Base-by-base conservation (phyloP, 2,113 vertebrate genomes). In the Pipra filicauda region DNA sequence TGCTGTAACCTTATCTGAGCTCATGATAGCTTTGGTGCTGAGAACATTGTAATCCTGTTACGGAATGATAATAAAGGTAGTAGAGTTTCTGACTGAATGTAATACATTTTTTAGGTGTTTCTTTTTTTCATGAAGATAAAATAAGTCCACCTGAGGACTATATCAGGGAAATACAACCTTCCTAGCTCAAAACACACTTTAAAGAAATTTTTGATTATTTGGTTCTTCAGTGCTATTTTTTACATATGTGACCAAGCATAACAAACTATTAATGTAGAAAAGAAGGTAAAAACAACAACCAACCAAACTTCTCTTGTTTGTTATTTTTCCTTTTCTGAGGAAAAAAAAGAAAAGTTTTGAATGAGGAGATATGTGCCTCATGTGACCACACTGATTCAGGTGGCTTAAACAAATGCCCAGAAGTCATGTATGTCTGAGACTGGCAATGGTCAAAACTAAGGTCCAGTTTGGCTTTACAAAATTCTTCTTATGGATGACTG, bases 1-100 rank as follows among this genome's bases (percentile, higher is more conserved):
- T 88, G 19, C 67, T 74, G 46, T 85, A 90, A 95, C 59, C 30
- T 85, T 84, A 89, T 81, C 51, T 80, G 51, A 77, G 85, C 41
- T 82, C 15, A 2, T 89, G 91, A 74, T 48, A 91, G 41, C 64
- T 66, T 9, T 62, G 61, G 35, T 90, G 74, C 82, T 95, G 67
- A 85, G 7, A 77, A 67, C 51, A 54, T 23, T 12, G 1, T 93
- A 91, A 90, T 96, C 58, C 85, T 74, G 46, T 85, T 90, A 71
- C 39, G 67, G 85, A 91, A 76, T 3, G 1, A 43, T 76, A 78
- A 93, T 91, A 83, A 93, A 80, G 72, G 61, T 85, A 72, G 51
- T n/a, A 79, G 48, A 72, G 19, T 67, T 93, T 96, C 61, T 90
- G 51, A 51, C 37, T 78, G 58, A 73, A 43, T 82, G 23, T 91